Percentiles rank a stretch among this genome's conserved stretches.
These are phyloP conservation scores for Colaptes auratus DNA, from an alignment of 2,113 vertebrate genomes.

Conservation along the genomic window DNA sequence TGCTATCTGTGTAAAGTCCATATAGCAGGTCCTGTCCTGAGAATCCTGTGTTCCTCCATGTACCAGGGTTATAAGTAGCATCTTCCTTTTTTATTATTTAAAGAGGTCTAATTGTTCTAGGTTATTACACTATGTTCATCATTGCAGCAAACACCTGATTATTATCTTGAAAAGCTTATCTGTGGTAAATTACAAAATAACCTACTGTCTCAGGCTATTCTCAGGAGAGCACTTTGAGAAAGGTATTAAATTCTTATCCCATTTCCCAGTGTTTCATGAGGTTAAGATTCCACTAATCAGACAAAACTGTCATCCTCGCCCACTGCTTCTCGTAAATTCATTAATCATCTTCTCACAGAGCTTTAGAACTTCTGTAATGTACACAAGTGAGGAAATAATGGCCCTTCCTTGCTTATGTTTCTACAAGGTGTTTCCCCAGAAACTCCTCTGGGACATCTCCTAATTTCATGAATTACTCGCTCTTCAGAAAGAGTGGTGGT, in stretches of 20 bases:
- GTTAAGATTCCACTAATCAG: not conserved
- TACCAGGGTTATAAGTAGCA: not conserved
- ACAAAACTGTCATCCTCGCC: not conserved
- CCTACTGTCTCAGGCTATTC: not conserved
- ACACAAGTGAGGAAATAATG: not conserved
- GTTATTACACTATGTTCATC: not conserved
- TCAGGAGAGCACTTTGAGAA: not conserved
- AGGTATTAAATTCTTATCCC: not conserved
- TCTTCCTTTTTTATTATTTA: not conserved
- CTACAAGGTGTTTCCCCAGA: not conserved
- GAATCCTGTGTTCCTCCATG: not conserved
- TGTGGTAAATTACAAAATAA: not conserved
- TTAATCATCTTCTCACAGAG: not conserved
- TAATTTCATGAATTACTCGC: not conserved
- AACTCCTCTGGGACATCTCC: not conserved
- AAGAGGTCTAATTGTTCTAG: not conserved
- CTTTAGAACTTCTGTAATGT: not conserved
- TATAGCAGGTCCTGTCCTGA: not conserved
- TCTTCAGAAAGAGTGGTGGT: not conserved
- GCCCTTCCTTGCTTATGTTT: not conserved
- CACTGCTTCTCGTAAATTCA: not conserved
- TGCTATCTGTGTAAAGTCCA: not conserved
- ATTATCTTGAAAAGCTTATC: not conserved
- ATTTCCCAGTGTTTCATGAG: not conserved
- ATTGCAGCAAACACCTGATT: not conserved